phyloP scores from a whole-genome alignment of 2,888 invertebrate genomes.

The Brachypalpus laphriformis region DNA sequence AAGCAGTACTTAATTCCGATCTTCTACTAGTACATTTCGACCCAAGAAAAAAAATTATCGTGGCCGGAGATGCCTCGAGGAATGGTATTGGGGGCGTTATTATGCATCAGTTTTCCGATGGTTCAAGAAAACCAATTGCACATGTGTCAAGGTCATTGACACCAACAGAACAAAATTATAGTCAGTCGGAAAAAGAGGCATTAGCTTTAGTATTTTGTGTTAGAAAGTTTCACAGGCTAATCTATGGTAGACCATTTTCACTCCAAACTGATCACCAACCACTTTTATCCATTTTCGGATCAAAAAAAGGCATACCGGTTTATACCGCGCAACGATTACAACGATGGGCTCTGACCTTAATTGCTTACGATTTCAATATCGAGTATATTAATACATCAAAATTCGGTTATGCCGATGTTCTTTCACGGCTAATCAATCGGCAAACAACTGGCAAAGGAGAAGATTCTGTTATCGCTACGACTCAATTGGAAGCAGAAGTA shows the following conservation, averaged over 20 bases:
- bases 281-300: slow-evolving; percentile 76
- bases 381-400: not conserved
- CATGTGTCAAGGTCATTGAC: too few relatives aligned
- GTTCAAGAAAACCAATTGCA: too few relatives aligned
- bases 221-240: slow-evolving; percentile 75
- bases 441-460: not conserved
- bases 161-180: slow-evolving; percentile 36
- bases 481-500: slow-evolving; percentile 11
- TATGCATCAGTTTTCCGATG: slow-evolving; percentile 27
- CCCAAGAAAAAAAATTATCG: slow-evolving; percentile 25
- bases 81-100: slow-evolving; percentile 40
- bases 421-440: not conserved
- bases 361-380: too few relatives aligned
- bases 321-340: slow-evolving; percentile 14
- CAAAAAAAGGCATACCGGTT: slow-evolving; percentile 40
- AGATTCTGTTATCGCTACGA: slow-evolving; percentile 25
- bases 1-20: slow-evolving; percentile 7
- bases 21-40: slow-evolving; percentile 37
- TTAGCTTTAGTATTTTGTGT: too few relatives aligned
- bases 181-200: slow-evolving; percentile 77
- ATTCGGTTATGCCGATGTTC: not conserved
- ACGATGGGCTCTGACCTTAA: too few relatives aligned
- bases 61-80: slow-evolving; percentile 39
- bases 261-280: slow-evolving; percentile 73
- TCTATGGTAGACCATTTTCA: slow-evolving; percentile 50